Percentiles rank a stretch among this genome's conserved stretches.
Evolutionary conservation across 2,113 vertebrate genomes (phyloP).

Genomic region (Ancistrus triradiatus): DNA sequence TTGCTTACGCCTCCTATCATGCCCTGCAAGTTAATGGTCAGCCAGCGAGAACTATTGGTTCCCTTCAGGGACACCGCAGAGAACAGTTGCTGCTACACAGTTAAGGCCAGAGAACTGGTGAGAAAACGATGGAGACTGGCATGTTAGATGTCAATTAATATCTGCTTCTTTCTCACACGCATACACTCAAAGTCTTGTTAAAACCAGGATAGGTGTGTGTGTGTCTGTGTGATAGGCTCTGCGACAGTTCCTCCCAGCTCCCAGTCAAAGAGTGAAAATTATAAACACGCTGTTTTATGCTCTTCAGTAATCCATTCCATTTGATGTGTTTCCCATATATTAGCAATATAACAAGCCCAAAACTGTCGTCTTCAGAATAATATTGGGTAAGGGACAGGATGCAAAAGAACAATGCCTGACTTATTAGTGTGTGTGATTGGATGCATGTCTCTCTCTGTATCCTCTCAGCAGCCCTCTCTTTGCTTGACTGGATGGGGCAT

Average conservation of each 20-base stretch:
- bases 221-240: background rate
- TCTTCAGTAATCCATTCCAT: conserved; percentile 41
- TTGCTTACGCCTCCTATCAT: background rate
- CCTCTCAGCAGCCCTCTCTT: too few relatives aligned
- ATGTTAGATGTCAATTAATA: conserved; percentile 20
- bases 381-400: too few relatives aligned
- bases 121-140: conserved; percentile 1
- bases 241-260: too few relatives aligned
- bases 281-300: conserved; percentile 36
- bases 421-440: conserved; percentile 8
- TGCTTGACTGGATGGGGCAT: too few relatives aligned
- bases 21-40: background rate
- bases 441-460: background rate
- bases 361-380: conserved; percentile 30
- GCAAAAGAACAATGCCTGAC: conserved; percentile 25
- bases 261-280: too few relatives aligned
- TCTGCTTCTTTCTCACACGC: background rate
- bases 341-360: conserved; percentile 36
- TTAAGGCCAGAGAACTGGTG: conserved; percentile 8
- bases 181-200: background rate
- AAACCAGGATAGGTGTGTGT: background rate
- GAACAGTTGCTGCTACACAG: background rate
- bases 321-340: conserved; percentile 39
- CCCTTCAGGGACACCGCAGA: background rate
- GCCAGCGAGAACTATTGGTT: background rate